phyloP scores from a whole-genome alignment of 1,140 invertebrate genomes.

The Atta colombica region DNA sequence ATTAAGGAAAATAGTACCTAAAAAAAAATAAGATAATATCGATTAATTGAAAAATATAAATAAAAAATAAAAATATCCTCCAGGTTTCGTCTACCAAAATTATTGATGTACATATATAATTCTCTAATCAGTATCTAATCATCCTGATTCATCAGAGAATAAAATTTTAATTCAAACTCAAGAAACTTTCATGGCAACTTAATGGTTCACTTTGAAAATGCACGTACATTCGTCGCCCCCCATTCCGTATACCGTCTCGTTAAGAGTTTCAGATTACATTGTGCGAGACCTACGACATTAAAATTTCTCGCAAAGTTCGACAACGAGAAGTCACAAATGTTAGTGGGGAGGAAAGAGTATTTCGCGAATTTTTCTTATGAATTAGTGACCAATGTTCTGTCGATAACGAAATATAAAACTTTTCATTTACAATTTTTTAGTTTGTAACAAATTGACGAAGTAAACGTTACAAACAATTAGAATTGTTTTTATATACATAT shows the following conservation, averaged over 20 bases:
- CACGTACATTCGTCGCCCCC: background rate
- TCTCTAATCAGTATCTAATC: conserved; percentile 11
- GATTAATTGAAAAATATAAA: too few species aligned
- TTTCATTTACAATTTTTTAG: background rate
- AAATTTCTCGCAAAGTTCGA: conserved; percentile 49
- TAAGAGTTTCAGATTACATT: conserved; percentile 60
- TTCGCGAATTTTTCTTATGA: conserved; percentile 24
- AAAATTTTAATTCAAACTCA: conserved; percentile 44
- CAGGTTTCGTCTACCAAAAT: background rate
- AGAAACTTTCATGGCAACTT: conserved; percentile 36
- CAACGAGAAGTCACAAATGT: conserved; percentile 11
- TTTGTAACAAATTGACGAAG: conserved; percentile 23
- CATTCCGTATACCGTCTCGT: conserved; percentile 17
- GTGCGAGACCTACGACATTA: conserved; percentile 31
- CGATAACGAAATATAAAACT: conserved; percentile 1
- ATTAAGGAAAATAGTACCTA: too few species aligned
- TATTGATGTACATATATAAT: background rate
- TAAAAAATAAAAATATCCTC: background rate
- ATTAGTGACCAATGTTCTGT: conserved; percentile 21
- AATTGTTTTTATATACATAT: background rate
- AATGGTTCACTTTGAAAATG: conserved; percentile 44
- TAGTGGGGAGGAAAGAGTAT: background rate
- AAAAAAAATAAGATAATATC: too few species aligned
- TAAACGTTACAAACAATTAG: background rate
- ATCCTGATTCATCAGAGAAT: conserved; percentile 7